Percentiles rank a stretch among this genome's conserved stretches.
Conservation (phyloP, 2,888 invertebrate species). For the Dasypolia templi region DNA sequence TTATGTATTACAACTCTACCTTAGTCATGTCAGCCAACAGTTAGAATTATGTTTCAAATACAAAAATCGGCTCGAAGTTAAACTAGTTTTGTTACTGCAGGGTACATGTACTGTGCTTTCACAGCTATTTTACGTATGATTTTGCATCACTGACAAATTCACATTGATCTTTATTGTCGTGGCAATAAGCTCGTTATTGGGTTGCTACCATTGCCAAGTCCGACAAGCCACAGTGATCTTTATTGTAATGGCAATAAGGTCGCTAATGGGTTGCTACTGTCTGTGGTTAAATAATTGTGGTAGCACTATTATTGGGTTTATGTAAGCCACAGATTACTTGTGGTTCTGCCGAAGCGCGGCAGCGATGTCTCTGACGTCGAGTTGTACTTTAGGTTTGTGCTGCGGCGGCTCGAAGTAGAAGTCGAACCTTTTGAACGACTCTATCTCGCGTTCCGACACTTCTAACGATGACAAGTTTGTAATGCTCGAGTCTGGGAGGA, state of each 20-base stretch:
- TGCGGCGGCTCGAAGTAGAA: conserved; percentile 95
- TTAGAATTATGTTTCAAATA: conserved; percentile 10
- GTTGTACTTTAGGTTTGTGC: conserved; percentile 90
- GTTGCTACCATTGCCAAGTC: not conserved
- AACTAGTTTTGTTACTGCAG: not conserved
- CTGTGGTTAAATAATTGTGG: not conserved
- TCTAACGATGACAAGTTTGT: conserved; percentile 95
- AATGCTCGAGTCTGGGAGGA: conserved; percentile 94
- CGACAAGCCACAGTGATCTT: not conserved
- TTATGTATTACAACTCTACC: not conserved
- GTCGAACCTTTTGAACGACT: conserved; percentile 96
- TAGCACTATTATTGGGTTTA: not conserved
- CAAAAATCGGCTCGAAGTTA: not conserved
- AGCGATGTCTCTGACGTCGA: conserved; percentile 75
- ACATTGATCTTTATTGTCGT: not conserved
- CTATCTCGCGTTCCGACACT: conserved; percentile 95
- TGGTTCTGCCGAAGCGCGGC: conserved; percentile 73
- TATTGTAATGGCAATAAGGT: not conserved
- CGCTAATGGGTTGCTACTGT: not conserved
- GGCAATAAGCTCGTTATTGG: not conserved
- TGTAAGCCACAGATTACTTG: conserved; percentile 26
- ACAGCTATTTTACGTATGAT: not conserved
- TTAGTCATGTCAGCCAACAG: no score
- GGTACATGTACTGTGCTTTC: not conserved
- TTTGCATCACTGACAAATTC: not conserved